Conservation (phyloP, 2,113 vertebrate genomes). For the Anser cygnoides region DNA sequence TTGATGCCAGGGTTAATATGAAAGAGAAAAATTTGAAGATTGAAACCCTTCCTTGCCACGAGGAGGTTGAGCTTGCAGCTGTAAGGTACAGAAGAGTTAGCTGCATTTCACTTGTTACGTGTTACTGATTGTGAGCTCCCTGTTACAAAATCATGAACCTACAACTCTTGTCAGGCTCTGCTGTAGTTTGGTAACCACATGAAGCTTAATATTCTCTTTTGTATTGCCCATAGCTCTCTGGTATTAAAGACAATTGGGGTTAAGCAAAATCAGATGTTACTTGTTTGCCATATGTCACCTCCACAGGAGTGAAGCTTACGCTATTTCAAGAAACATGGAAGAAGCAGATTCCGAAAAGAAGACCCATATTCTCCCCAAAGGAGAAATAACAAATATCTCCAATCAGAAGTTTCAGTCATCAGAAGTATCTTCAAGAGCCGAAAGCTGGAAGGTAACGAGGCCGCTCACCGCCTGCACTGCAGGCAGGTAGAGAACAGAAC, state of each 20-base stretch:
- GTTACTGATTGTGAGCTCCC: background rate
- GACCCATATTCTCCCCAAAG: conserved; percentile 69
- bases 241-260: background rate
- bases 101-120: background rate
- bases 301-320: conserved; percentile 77
- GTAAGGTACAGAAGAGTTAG: conserved; percentile 70
- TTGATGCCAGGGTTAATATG: conserved; percentile 74
- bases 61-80: conserved; percentile 71
- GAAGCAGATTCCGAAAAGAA: conserved; percentile 69
- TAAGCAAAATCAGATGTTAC: background rate
- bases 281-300: background rate
- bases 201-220: background rate
- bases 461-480: background rate
- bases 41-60: conserved; percentile 70
- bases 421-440: background rate
- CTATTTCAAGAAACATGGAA: conserved; percentile 80
- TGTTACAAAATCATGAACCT: background rate
- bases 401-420: conserved; percentile 19
- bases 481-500: background rate
- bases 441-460: conserved; percentile 34
- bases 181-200: background rate
- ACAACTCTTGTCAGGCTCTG: background rate
- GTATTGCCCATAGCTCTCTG: background rate
- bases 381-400: background rate
- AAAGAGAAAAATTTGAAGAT: conserved; percentile 79